A percentile compares a stretch with the other conserved stretches of the same genome.
Evolutionary conservation across 1,140 invertebrate genomes (phyloP).

Genomic region (Cotesia chilonis): DNA sequence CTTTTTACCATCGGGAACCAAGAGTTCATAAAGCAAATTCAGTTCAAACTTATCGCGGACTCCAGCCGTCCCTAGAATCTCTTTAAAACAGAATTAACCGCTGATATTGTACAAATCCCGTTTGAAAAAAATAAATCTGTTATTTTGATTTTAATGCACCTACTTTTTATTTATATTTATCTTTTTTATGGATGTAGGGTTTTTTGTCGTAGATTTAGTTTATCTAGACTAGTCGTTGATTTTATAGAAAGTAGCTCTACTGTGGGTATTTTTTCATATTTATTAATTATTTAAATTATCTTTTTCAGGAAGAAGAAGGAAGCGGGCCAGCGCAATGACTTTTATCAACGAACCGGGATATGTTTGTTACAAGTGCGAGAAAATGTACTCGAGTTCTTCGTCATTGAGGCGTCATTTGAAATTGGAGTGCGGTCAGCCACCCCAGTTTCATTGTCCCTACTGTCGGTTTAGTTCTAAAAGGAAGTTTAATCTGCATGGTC

Average conservation of each 20-base stretch:
- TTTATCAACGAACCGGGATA: slow-evolving; percentile 24
- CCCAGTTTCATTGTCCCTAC: slow-evolving; percentile 73
- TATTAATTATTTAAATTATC: slow-evolving; percentile 1
- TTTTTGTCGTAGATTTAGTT: too few relatives aligned
- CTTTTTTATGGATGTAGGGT: too few relatives aligned
- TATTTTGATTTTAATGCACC: too few relatives aligned
- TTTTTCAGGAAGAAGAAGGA: slow-evolving; percentile 21
- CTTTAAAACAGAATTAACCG: too few relatives aligned
- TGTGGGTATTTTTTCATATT: slow-evolving; percentile 24
- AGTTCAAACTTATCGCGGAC: slow-evolving; percentile 58
- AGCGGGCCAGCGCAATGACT: not conserved
- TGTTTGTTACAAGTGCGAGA: slow-evolving; percentile 51
- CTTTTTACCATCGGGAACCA: slow-evolving; percentile 56
- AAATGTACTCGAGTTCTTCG: slow-evolving; percentile 54
- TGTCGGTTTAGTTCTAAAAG: slow-evolving; percentile 68
- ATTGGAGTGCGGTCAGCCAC: slow-evolving; percentile 74
- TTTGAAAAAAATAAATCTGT: too few relatives aligned
- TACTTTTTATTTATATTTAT: too few relatives aligned
- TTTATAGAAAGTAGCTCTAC: too few relatives aligned
- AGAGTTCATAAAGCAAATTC: slow-evolving; percentile 61
- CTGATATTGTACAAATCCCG: too few relatives aligned
- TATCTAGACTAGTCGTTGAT: too few relatives aligned
- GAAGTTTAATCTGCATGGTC: slow-evolving; percentile 59
- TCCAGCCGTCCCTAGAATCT: slow-evolving; percentile 17
- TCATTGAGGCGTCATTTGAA: slow-evolving; percentile 69